A percentile compares a stretch with the other conserved stretches of the same genome.
These are phyloP conservation scores for Drosophila neonasuta DNA, from an alignment of 2,888 invertebrate genomes.

Conservation along the genomic window DNA sequence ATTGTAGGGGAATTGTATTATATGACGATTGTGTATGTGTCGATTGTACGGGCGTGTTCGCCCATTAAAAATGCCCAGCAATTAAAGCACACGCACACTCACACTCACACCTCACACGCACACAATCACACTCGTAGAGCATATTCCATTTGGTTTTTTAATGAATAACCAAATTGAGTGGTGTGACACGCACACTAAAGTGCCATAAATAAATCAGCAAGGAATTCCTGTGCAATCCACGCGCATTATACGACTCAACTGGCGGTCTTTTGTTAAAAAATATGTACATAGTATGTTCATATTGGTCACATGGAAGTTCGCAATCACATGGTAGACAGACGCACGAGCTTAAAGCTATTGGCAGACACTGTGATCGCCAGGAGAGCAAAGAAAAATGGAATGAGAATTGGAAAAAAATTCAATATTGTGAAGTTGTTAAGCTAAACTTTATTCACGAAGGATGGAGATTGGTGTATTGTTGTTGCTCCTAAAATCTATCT, in stretches of 20 bases:
- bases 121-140: background rate
- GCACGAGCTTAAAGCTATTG: too few relatives aligned
- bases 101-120: background rate
- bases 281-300: background rate
- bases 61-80: slow-evolving; percentile 46
- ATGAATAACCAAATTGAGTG: slow-evolving; percentile 22
- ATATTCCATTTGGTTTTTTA: slow-evolving; percentile 27
- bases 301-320: background rate
- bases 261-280: slow-evolving; percentile 9
- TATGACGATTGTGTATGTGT: slow-evolving; percentile 23
- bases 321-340: too few relatives aligned
- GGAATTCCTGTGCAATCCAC: background rate
- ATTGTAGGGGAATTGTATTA: slow-evolving; percentile 33
- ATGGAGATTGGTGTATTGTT: too few relatives aligned
- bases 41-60: slow-evolving; percentile 32
- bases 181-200: slow-evolving; percentile 9
- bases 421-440: too few relatives aligned
- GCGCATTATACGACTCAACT: slow-evolving; percentile 2
- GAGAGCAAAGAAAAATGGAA: too few relatives aligned
- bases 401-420: too few relatives aligned
- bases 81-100: slow-evolving; percentile 38
- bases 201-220: slow-evolving; percentile 6
- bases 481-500: too few relatives aligned
- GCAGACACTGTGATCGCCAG: too few relatives aligned
- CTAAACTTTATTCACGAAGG: too few relatives aligned